Conservation (phyloP, 2,113 vertebrate genomes). For the Polypterus senegalus region DNA sequence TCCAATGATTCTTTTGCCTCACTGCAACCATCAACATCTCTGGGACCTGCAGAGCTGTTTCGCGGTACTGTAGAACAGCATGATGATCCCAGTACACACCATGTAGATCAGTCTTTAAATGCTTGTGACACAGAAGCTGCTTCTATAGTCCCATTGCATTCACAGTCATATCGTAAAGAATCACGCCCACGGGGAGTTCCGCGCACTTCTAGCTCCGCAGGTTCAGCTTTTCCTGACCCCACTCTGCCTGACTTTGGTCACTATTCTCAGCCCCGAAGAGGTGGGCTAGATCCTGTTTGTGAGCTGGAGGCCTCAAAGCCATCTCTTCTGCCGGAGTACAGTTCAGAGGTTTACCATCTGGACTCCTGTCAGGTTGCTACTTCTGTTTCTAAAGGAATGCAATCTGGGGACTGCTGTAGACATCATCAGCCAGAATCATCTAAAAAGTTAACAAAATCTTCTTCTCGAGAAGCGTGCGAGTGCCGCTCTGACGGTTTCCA, state of each 20-base stretch:
- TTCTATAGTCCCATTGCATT: conserved; percentile 64
- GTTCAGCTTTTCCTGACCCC: conserved; percentile 82
- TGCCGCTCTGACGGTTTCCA: conserved; percentile 46
- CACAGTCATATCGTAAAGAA: conserved; percentile 86
- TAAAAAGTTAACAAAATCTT: conserved; percentile 47
- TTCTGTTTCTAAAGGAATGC: conserved; percentile 38
- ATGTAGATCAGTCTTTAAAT: conserved; percentile 66
- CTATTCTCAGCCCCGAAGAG: conserved; percentile 75
- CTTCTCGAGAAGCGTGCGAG: conserved; percentile 47
- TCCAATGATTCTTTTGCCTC: conserved; percentile 94
- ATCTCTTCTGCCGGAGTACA: conserved; percentile 50
- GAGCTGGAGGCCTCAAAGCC: conserved; percentile 80
- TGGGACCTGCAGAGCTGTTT: conserved; percentile 75
- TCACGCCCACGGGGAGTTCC: conserved; percentile 85
- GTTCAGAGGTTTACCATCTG: conserved; percentile 59
- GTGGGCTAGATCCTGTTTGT: conserved; percentile 81
- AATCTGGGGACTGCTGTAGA: conserved; percentile 28
- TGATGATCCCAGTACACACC: conserved; percentile 63
- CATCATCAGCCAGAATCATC: conserved; percentile 30
- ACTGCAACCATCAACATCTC: conserved; percentile 83
- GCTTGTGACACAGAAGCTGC: conserved; percentile 69
- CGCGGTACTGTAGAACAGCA: conserved; percentile 56
- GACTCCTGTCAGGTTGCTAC: conserved; percentile 35
- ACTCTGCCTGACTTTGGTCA: conserved; percentile 78
- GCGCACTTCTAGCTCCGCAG: conserved; percentile 90